Percentiles rank a stretch among this genome's conserved stretches.
phyloP scores from a whole-genome alignment of 2,113 vertebrate genomes.

The Meleagris gallopavo region DNA sequence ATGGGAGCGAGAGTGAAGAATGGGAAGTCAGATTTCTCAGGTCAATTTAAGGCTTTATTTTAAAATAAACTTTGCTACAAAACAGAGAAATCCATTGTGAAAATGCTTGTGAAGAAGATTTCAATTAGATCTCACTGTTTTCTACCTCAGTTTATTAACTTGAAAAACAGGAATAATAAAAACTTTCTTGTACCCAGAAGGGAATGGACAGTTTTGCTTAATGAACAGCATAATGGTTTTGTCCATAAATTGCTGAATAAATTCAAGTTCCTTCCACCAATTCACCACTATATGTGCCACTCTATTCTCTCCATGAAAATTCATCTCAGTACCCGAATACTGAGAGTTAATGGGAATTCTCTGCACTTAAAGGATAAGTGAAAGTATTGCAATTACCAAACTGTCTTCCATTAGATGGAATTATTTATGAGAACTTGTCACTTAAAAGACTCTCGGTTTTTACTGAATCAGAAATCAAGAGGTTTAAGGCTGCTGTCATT shows the following conservation, averaged over 20 bases:
- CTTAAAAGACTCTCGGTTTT: slow-evolving; percentile 11
- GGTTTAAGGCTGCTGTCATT: not conserved
- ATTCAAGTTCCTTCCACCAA: not conserved
- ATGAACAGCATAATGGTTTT: not conserved
- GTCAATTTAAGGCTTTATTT: not conserved
- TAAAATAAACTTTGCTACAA: slow-evolving; percentile 18
- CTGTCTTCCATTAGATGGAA: slow-evolving; percentile 51
- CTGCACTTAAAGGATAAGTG: slow-evolving; percentile 59
- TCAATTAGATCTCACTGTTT: not conserved
- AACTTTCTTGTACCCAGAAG: not conserved
- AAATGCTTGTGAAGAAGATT: not conserved
- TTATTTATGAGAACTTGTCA: slow-evolving; percentile 65
- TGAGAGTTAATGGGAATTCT: slow-evolving; percentile 46
- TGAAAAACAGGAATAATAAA: not conserved
- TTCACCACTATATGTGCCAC: not conserved
- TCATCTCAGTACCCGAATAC: slow-evolving; percentile 13
- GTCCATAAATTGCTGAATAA: slow-evolving; percentile 7
- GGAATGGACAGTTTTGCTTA: not conserved
- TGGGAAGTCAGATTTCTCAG: not conserved
- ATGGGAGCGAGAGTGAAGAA: not conserved
- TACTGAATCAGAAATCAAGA: slow-evolving; percentile 30
- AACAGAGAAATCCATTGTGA: not conserved
- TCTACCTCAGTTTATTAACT: not conserved
- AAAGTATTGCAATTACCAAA: slow-evolving; percentile 21
- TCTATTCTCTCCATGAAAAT: slow-evolving; percentile 31